Evolutionary conservation across 92 coral and sea anemone genomes (phyloP).

Genomic region (Diadumene lineata): DNA sequence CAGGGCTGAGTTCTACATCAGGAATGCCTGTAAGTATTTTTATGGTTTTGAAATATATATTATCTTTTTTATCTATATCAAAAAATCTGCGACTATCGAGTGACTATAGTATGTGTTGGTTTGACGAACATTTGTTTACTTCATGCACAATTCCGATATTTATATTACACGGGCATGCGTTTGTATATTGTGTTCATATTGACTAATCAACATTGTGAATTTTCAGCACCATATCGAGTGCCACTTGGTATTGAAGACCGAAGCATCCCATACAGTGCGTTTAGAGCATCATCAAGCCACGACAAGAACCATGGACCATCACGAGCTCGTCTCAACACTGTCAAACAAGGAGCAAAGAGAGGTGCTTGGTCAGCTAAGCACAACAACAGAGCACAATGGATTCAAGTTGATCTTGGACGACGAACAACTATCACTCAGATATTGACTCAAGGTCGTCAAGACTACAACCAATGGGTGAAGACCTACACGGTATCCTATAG

Average conservation of each 20-base stretch:
- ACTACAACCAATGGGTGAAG: conserved; percentile 58
- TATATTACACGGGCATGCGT: too few species aligned
- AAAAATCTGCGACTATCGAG: too few species aligned
- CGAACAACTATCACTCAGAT: conserved; percentile 29
- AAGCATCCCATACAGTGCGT: conserved; percentile 35
- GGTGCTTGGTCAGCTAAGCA: conserved; percentile 80
- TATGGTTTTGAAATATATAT: neutral
- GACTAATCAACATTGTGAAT: too few species aligned
- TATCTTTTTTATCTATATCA: neutral
- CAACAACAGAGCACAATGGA: conserved; percentile 62
- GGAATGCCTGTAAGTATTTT: neutral
- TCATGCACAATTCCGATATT: too few species aligned
- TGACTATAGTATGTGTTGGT: too few species aligned
- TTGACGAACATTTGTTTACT: too few species aligned
- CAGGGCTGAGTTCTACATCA: conserved; percentile 26
- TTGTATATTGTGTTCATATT: too few species aligned
- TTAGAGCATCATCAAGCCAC: conserved; percentile 65
- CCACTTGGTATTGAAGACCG: conserved; percentile 45
- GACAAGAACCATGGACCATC: conserved; percentile 67
- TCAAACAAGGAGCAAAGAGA: conserved; percentile 47
- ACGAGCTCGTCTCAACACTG: conserved; percentile 59
- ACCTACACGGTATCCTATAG: conserved; percentile 55
- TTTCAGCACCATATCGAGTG: conserved; percentile 13
- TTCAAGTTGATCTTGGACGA: conserved; percentile 50
- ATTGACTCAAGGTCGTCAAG: conserved; percentile 58